Conservation (phyloP, 2,888 invertebrate genomes). For the Pharmacophagus antenor region DNA sequence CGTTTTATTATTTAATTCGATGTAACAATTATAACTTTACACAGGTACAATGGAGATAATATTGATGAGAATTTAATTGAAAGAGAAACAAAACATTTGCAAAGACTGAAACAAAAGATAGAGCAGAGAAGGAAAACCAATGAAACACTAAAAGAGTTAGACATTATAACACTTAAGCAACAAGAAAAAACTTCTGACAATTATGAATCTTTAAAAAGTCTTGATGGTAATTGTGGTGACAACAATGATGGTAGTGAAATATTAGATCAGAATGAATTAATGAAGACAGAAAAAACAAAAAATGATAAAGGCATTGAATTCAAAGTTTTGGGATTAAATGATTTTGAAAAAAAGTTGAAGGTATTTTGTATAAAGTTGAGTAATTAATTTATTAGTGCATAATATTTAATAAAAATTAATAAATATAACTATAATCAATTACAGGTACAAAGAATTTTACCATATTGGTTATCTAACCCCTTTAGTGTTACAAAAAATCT, state of each 20-base stretch:
- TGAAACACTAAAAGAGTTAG: constrained; percentile 44
- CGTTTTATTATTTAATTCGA: constrained; percentile 12
- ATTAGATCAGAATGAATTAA: constrained; percentile 20
- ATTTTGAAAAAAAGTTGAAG: constrained; percentile 79
- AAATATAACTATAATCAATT: constrained; percentile 32
- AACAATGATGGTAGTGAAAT: constrained; percentile 12
- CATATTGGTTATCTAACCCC: constrained; percentile 93
- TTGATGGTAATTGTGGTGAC: neutral
- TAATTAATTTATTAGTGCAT: neutral
- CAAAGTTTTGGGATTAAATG: constrained; percentile 85
- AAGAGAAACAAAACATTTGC: constrained; percentile 80
- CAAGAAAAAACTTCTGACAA: constrained; percentile 36
- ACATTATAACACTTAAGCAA: constrained; percentile 44
- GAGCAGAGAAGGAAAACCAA: constrained; percentile 75
- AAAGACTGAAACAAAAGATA: constrained; percentile 81
- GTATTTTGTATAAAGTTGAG: constrained; percentile 44
- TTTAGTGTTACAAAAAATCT: constrained; percentile 88
- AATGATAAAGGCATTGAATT: constrained; percentile 64
- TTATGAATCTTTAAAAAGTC: constrained; percentile 39
- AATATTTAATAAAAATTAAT: neutral
- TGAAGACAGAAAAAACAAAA: constrained; percentile 34
- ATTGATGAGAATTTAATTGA: constrained; percentile 55
- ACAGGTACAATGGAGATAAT: constrained; percentile 71
- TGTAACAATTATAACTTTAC: constrained; percentile 20
- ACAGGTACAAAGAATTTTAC: constrained; percentile 88